Conservation (phyloP, 2,888 invertebrate genomes). For the Rotaria magnacalcarata region DNA sequence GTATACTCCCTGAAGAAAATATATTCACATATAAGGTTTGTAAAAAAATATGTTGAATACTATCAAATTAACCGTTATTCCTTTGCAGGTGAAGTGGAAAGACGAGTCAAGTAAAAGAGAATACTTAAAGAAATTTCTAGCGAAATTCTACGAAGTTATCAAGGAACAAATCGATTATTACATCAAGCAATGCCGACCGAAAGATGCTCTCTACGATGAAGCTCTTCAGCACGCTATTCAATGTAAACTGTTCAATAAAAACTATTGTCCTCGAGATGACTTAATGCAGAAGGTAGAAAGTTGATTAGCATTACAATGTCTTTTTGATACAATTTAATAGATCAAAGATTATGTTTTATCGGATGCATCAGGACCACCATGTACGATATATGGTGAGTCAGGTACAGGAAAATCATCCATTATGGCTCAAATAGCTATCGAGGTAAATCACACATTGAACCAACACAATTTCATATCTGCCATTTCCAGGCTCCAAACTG, state of each 20-base stretch:
- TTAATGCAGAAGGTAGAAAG: not conserved
- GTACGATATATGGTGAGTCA: not conserved
- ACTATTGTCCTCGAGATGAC: not conserved
- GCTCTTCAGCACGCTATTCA: not conserved
- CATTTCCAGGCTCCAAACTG: not conserved
- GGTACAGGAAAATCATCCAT: not conserved
- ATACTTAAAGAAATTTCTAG: not conserved
- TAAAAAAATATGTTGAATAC: not conserved
- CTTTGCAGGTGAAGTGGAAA: not conserved
- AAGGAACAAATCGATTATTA: not conserved
- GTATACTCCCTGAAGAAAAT: slow-evolving; percentile 53
- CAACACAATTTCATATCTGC: no score
- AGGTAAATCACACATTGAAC: not conserved
- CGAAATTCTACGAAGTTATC: not conserved
- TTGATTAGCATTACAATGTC: not conserved
- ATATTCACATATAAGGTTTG: not conserved
- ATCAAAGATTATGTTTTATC: not conserved
- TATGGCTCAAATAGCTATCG: not conserved
- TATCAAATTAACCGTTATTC: not conserved
- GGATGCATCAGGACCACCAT: not conserved
- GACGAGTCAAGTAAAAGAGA: not conserved
- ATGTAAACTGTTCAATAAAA: not conserved
- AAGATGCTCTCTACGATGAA: not conserved
- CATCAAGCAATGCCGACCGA: not conserved
- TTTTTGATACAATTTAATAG: not conserved